Conservation (phyloP, 2,797 vertebrate genomes). For the Sciurus vulgaris region DNA sequence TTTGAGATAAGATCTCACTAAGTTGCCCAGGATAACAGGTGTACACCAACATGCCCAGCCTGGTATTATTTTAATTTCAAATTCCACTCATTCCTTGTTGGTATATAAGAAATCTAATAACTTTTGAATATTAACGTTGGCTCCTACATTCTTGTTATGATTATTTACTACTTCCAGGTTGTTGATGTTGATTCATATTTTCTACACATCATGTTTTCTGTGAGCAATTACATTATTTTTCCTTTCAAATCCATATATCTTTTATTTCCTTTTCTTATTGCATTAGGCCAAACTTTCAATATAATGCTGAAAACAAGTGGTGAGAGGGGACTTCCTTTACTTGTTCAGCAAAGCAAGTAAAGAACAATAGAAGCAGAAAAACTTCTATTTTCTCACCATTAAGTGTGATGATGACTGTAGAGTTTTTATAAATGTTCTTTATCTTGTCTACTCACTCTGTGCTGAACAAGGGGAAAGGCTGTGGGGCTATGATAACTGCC, state of each 20-base stretch:
- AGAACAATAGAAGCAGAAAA: background rate
- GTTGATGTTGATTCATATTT: background rate
- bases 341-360: background rate
- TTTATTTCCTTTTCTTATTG: background rate
- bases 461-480: background rate
- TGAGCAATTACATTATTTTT: background rate
- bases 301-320: background rate
- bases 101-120: background rate
- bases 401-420: background rate
- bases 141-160: background rate
- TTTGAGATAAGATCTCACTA: background rate
- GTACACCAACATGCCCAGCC: background rate
- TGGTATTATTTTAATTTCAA: background rate
- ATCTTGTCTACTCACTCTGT: background rate
- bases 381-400: background rate
- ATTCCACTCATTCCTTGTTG: background rate
- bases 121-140: background rate
- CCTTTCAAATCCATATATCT: background rate
- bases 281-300: background rate
- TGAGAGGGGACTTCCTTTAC: background rate
- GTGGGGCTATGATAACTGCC: background rate
- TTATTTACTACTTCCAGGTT: background rate
- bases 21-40: background rate
- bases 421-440: conserved; percentile 1
- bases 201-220: background rate